Evolutionary conservation across 53 echinoderm and acorn worm species (phyloP).

Genomic region (Henricia sp.): DNA sequence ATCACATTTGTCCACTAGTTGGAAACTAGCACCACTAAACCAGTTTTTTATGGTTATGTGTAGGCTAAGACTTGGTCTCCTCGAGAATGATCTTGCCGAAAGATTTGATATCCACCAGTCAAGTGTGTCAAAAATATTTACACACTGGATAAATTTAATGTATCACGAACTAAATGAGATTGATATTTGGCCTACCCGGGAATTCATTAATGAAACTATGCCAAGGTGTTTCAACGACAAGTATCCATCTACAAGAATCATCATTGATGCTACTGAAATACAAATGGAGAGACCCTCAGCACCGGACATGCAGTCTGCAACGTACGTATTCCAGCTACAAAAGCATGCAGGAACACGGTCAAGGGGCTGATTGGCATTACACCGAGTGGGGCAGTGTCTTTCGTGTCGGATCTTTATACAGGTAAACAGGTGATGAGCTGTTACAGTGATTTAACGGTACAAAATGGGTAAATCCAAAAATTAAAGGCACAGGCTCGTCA

Average conservation of each 20-base stretch:
- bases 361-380: conserved; percentile 26
- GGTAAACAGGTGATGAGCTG: neutral
- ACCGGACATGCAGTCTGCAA: conserved; percentile 18
- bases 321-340: conserved; percentile 12
- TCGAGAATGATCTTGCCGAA: conserved; percentile 12
- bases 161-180: conserved; percentile 11
- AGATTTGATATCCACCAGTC: conserved; percentile 10
- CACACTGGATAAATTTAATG: neutral
- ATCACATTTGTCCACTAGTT: neutral
- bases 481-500: too few relatives aligned
- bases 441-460: neutral
- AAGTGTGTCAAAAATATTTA: conserved; percentile 2
- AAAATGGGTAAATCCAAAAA: too few relatives aligned
- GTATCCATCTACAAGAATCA: conserved; percentile 1
- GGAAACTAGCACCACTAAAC: conserved; percentile 2
- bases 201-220: conserved; percentile 8
- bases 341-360: neutral
- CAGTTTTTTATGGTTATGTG: conserved; percentile 11
- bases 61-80: conserved; percentile 21
- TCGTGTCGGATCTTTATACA: conserved; percentile 14
- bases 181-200: conserved; percentile 16
- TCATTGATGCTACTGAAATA: conserved; percentile 10
- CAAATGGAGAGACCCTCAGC: conserved; percentile 17
- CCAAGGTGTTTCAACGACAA: neutral
- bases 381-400: conserved; percentile 22